Base-by-base conservation (phyloP, 2,797 vertebrate genomes). In the Labroides dimidiatus region DNA sequence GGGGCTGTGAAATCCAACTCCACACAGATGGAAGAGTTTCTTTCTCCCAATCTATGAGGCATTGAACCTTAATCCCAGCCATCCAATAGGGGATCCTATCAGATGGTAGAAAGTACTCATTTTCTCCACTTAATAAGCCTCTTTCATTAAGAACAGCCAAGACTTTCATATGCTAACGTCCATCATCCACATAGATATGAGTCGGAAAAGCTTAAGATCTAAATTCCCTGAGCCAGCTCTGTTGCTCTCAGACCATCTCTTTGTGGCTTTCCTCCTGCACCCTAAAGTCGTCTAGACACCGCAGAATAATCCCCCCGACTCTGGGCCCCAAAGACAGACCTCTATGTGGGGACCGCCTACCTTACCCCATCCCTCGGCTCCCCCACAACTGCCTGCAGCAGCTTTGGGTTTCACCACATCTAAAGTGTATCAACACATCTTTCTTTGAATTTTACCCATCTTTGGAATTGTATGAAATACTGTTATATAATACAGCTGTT, bases 331-430 rank as follows among this genome's bases (percentile, higher is more conserved):
- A 79, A 80, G 64, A 79, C 67, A 76, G 69, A 81, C 69, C 63
- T 83, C 53, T 43, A 85, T 64, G 75, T 78, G 72, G 80, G 80
- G 67, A 77, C 61, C 11, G 47, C 62, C 64, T 53, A 39, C 55
- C 53, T 50, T 17, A 37, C 58, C 53, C 50, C n/a, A 19, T 77
- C 65, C 21, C 36, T 63, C 43, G 69, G 19, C 63, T 61, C 44
- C 66, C 78, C 53, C 51, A 55, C 45, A 33, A 47, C 64, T 68
- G 70, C 58, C 37, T 76, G 23, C 48, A 49, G 41, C 61, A 73
- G 82, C 58, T 45, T 79, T 81, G 55, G 57, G 76, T 89, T 84
- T 84, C 81, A 84, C 83, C 80, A 84, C 79, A 82, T 87, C 72
- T 66, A 77, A 69, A 55, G 55, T 79, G 66, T 85, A 80, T 75